Evolutionary conservation across 1,140 invertebrate species (phyloP), one percentile per base, ranked within the genome.

Genomic region (Mizuhopecten yessoensis): DNA sequence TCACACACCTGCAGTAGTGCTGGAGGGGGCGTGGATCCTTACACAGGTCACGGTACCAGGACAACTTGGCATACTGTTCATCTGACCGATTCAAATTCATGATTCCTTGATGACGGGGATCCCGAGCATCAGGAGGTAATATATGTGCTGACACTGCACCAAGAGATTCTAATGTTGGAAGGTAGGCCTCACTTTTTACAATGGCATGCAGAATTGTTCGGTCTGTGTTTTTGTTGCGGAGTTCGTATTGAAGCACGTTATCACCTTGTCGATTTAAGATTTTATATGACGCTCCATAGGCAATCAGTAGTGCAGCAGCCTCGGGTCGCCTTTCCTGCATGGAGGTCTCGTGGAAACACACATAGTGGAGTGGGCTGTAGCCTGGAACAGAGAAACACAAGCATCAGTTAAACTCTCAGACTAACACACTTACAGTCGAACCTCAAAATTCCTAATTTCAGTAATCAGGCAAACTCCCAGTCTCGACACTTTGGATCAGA

Each of bases 351-450:
- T 93, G 94, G 88, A 96, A 96, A 92, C 94, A 94, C 0, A 95
- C 95, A 92, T 96, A 96, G 87, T 96, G 95, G n/a, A 96, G 90
- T 10, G 96, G 95, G 13, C 94, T 93, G 23, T 93, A 92, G 29
- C 93, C 95, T 96, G 57, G 29, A 75, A 90, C 17, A 95, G 92
- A 87, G 34, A 91, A 86, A 20, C 89, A 87, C 33, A 57, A 23
- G n/a, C n/a, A n/a, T n/a, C n/a, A 34, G 15, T 49, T 45, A 2
- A 23, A 29, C 11, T 34, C 9, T 88, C 87, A 34, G 7, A 33
- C 20, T n/a, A n/a, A n/a, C n/a, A n/a, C n/a, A n/a, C n/a, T n/a
- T n/a, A n/a, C n/a, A n/a, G n/a, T n/a, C n/a, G n/a, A n/a, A n/a
- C n/a, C n/a, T n/a, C n/a, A n/a, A n/a, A n/a, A n/a, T n/a, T n/a